Evolutionary conservation across 2,113 vertebrate genomes (phyloP), one percentile per base, ranked within the genome.

Genomic region (Leptodactylus fuscus): DNA sequence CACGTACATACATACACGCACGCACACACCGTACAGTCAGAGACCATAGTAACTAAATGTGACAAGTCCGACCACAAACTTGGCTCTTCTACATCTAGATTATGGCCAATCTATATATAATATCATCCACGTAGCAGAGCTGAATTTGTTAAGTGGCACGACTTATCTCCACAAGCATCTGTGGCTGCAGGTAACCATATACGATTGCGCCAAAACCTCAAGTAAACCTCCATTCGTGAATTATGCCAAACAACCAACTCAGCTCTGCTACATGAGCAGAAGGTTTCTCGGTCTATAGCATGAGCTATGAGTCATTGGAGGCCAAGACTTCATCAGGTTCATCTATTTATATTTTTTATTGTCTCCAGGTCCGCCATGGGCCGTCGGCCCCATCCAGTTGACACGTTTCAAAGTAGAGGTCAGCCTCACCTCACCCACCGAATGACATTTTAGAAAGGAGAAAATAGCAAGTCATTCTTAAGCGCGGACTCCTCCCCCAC

Each of bases 391-490:
- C 44, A 24, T 15, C 49, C 76, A 38, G 78, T 12, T 51, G 60
- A 70, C 55, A 34, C 36, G 46, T 49, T 24, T 15, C 2, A 9
- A 38, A n/a, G 12, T 36, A 36, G 81, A 70, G 74, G 58, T 70
- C 75, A 70, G 74, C 46, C 78, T 70, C 74, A 79, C 83, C 83
- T 85, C 83, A 85, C 62, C 60, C 62, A 51, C 60, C 20, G 75
- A 85, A 85, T 85, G 74, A 85, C 83, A 78, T 78, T 85, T 85
- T 53, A 85, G 70, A 83, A 34, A 65, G 34, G 75, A 71, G 65
- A 85, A 80, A 85, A 81, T 51, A 81, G 84, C 84, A 85, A 85
- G 84, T 85, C 76, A 81, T 85, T 73, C 76, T 83, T 58, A 53
- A 48, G 11, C 15, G 62, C 10, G 11, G 44, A 34, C 84, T 71